Evolutionary conservation across 1,140 invertebrate species (phyloP), one percentile per base, ranked within the genome.

Genomic region (Mercenaria mercenaria): DNA sequence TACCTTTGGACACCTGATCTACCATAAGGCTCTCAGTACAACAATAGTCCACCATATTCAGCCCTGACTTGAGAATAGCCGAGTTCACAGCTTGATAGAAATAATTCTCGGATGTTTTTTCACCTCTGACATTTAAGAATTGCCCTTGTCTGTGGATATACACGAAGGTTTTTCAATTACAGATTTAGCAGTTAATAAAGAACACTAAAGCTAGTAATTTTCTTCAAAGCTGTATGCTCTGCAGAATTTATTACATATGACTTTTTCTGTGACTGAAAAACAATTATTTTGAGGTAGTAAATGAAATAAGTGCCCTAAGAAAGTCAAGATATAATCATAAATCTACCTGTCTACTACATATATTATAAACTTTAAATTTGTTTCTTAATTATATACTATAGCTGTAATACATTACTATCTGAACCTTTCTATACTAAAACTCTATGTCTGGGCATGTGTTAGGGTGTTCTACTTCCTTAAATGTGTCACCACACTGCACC

Each of bases 141-240:
- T 96, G 94, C 15, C 96, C 93, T 82, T 96, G 92, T 94, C 96
- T 95, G 81, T 29, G n/a, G n/a, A n/a, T n/a, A n/a, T n/a, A n/a
- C n/a, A n/a, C n/a, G n/a, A n/a, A n/a, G n/a, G n/a, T n/a, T n/a
- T 91, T 87, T 52, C 39, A 80, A 67, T 79, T 41, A 41, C 34
- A 64, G 76, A 37, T n/a, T 10, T 13, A 52, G 23, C 23, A 23
- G 11, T 52, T 10, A 13, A 13, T 13, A 52, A 52, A 13, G 10
- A 13, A 52, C 50, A 23, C 23, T 52, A 13, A 13, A 52, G 10
- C 23, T 52, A 13, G 23, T 52, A 52, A 52, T 52, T 52, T 13
- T 52, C 50, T 52, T 52, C 23, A 13, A 10, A 52, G 10, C 23
- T n/a, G n/a, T n/a, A n/a, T n/a, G n/a, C n/a, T n/a, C n/a, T n/a